Percentiles rank a stretch among this genome's conserved stretches.
Evolutionary conservation across 23 tunicate species (phyloP).

Genomic region (Ciona savignyi): DNA sequence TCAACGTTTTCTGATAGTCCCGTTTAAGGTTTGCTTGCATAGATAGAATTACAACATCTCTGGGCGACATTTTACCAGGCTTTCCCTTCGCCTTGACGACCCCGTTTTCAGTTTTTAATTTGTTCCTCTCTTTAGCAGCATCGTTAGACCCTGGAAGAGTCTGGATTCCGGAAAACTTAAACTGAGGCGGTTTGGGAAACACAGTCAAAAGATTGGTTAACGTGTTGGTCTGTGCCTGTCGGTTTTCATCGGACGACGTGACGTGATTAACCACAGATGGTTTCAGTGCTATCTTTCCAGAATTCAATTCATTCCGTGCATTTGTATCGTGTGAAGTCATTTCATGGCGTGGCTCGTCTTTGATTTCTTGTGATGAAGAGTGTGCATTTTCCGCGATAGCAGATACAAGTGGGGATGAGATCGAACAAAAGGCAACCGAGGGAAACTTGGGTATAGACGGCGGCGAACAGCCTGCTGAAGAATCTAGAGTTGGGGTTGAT

Average conservation of each 20-base stretch:
- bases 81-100: background rate
- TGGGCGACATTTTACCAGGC: background rate
- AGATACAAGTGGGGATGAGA: conserved; percentile 2
- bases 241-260: background rate
- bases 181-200: conserved; percentile 39
- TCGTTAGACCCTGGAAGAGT: background rate
- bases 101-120: background rate
- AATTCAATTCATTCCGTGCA: background rate
- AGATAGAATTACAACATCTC: background rate
- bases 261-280: too few relatives aligned
- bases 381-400: background rate
- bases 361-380: background rate
- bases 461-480: background rate
- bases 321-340: background rate
- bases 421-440: conserved; percentile 11
- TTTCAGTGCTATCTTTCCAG: too few relatives aligned
- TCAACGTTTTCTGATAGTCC: background rate
- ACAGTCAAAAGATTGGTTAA: conserved; percentile 18
- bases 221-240: background rate
- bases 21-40: background rate
- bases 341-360: background rate
- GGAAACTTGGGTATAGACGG: background rate
- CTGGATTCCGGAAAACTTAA: conserved; percentile 1
- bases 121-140: background rate
- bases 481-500: background rate